Conservation (phyloP, 2,888 invertebrate genomes). For the Macropis europaea region DNA sequence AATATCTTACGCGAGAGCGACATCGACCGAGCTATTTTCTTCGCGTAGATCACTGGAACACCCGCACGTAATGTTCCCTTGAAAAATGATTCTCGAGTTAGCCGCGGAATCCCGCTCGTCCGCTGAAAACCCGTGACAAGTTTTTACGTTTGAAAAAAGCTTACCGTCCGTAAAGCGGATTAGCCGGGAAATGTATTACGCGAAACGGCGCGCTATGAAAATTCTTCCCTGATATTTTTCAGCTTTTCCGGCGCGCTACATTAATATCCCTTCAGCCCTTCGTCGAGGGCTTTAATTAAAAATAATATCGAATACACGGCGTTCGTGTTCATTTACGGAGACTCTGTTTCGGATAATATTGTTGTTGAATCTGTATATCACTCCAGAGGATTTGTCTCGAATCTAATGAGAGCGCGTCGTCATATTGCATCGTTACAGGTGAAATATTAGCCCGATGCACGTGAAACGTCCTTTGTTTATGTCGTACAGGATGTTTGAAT, state of each 20-base stretch:
- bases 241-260: background rate
- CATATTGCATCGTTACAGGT: too few relatives aligned
- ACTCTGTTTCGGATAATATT: too few relatives aligned
- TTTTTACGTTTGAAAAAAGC: background rate
- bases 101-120: constrained; percentile 3
- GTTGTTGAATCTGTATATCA: too few relatives aligned
- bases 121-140: background rate
- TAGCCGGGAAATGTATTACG: constrained; percentile 4
- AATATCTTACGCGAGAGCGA: background rate
- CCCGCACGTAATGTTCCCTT: background rate
- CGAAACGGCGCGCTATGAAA: background rate
- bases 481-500: too few relatives aligned
- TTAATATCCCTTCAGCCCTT: background rate
- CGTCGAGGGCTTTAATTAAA: background rate
- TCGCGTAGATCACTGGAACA: background rate
- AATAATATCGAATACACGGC: background rate
- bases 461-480: too few relatives aligned
- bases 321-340: too few relatives aligned
- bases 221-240: background rate
- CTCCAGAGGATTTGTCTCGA: too few relatives aligned
- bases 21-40: constrained; percentile 4
- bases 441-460: too few relatives aligned
- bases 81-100: constrained; percentile 9
- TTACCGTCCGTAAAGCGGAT: background rate
- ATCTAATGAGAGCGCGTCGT: too few relatives aligned